Percentiles rank a stretch among this genome's conserved stretches.
These are phyloP conservation scores for Cyphomyrus plagiostoma DNA, from an alignment of 2,113 vertebrate genomes.

Conservation along the genomic window DNA sequence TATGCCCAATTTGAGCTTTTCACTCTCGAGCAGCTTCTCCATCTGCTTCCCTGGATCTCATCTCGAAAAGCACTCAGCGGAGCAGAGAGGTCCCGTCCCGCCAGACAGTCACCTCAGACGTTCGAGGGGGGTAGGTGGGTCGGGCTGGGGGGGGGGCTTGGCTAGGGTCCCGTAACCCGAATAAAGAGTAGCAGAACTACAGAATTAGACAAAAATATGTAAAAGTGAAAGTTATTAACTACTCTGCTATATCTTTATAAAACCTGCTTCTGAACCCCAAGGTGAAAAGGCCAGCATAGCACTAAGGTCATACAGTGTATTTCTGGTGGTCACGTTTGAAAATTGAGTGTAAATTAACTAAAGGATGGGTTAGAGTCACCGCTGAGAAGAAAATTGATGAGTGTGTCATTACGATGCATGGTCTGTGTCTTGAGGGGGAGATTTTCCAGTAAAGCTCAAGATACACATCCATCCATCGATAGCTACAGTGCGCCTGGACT, in stretches of 20 bases:
- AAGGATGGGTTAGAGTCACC: neutral
- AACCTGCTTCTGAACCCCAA: neutral
- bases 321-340: neutral
- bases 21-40: neutral
- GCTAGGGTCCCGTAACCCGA: neutral
- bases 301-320: neutral
- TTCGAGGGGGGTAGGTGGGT: neutral
- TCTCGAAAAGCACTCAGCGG: neutral
- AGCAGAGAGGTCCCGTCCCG: neutral
- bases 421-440: neutral
- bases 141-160: neutral
- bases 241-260: neutral
- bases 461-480: neutral
- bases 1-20: neutral
- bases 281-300: neutral
- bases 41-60: constrained; percentile 6
- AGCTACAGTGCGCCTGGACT: neutral
- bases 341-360: neutral
- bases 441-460: neutral
- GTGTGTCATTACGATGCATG: neutral
- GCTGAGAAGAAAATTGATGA: neutral
- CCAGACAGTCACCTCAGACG: neutral
- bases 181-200: neutral
- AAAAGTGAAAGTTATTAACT: too few relatives aligned
- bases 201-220: neutral